These are phyloP conservation scores for Amblyopsis rosae DNA, from an alignment of 2,113 vertebrate genomes.

Conservation along the genomic window DNA sequence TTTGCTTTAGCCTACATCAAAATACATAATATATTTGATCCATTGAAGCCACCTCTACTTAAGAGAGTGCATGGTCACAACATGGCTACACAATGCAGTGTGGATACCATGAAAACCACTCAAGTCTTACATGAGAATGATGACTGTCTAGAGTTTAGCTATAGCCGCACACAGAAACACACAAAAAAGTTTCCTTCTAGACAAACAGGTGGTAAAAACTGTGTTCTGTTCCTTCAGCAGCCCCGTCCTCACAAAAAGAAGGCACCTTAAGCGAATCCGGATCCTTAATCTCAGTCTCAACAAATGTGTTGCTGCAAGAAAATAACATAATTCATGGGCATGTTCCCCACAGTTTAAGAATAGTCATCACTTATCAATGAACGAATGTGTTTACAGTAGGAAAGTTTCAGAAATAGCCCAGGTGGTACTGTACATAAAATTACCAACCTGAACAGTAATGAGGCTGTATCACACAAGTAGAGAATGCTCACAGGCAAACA, in stretches of 20 bases:
- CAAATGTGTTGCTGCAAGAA: conserved; percentile 38
- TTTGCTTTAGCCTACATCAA: conserved; percentile 28
- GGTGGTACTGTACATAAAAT: not conserved
- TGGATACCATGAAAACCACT: conserved; percentile 36
- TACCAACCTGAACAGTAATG: conserved; percentile 54
- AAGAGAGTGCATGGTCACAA: conserved; percentile 31
- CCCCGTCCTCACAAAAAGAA: conserved; percentile 49
- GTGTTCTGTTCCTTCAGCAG: conserved; percentile 59
- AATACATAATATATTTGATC: conserved; percentile 37
- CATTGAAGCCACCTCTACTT: conserved; percentile 47
- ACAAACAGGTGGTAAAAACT: conserved; percentile 64
- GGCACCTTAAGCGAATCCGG: conserved; percentile 58
- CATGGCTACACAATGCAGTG: conserved; percentile 35
- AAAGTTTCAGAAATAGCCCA: not conserved
- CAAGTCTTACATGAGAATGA: conserved; percentile 30
- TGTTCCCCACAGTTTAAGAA: not conserved
- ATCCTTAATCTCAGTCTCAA: conserved; percentile 65
- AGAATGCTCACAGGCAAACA: conserved; percentile 57
- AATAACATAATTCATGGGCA: not conserved
- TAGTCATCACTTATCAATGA: not conserved
- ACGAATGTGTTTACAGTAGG: not conserved
- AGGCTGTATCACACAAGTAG: conserved; percentile 42
- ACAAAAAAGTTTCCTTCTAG: conserved; percentile 34
- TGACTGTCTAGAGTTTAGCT: conserved; percentile 39
- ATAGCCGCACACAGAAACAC: conserved; percentile 19